A percentile compares a stretch with the other conserved stretches of the same genome.
phyloP scores from a whole-genome alignment of 1,140 invertebrate species.

The Sitodiplosis mosellana region DNA sequence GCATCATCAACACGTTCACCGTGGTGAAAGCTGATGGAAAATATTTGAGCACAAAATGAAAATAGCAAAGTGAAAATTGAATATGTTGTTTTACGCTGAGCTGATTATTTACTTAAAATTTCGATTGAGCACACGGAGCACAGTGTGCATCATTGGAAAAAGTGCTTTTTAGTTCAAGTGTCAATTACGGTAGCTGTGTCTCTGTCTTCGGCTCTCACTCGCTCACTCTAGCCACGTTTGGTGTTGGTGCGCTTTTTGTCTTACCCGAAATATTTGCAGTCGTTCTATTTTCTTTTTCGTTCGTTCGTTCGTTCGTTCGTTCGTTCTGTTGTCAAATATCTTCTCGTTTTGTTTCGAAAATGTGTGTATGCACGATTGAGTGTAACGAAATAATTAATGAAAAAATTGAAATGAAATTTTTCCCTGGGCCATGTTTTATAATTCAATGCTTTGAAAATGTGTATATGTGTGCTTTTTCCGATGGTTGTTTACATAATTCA shows the following conservation, averaged over 20 bases:
- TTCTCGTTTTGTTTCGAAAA: constrained; percentile 17
- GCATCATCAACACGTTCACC: too few relatives aligned
- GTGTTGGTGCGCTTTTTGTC: too few relatives aligned
- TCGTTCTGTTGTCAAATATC: too few relatives aligned
- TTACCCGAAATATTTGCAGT: too few relatives aligned
- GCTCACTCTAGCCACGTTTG: too few relatives aligned
- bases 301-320: too few relatives aligned
- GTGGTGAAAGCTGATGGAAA: too few relatives aligned
- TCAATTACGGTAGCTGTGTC: not conserved
- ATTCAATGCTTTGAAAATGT: constrained; percentile 6
- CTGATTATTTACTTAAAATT: too few relatives aligned
- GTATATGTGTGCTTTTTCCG: not conserved
- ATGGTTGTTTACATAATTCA: too few relatives aligned
- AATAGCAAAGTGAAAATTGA: constrained; percentile 18
- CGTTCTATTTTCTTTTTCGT: too few relatives aligned
- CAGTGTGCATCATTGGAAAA: constrained; percentile 1
- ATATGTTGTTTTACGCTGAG: constrained; percentile 5
- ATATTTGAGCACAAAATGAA: constrained; percentile 7
- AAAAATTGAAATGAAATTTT: constrained; percentile 8
- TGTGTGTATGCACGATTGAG: constrained; percentile 2
- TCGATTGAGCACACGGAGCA: not conserved
- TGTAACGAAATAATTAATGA: not conserved
- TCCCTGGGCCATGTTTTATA: too few relatives aligned
- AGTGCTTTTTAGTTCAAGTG: not conserved
- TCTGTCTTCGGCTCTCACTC: too few relatives aligned